These are phyloP conservation scores for Hecatera dysodea DNA, from an alignment of 2,888 invertebrate genomes.

Conservation along the genomic window DNA sequence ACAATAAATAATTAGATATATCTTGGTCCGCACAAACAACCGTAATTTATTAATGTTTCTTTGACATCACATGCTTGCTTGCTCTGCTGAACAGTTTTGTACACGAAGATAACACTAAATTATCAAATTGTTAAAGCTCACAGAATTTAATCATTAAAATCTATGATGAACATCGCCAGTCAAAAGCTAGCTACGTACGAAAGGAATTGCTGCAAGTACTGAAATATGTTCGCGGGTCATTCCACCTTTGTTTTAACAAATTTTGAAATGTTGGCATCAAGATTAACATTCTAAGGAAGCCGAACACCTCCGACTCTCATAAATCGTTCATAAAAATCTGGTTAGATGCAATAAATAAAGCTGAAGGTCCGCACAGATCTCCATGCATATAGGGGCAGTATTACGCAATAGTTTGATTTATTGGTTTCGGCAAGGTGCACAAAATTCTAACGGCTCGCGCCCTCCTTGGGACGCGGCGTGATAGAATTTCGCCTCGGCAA, in stretches of 20 bases:
- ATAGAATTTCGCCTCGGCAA: constrained; percentile 86
- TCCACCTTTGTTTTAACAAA: constrained; percentile 62
- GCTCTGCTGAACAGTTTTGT: constrained; percentile 43
- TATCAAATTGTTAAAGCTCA: constrained; percentile 34
- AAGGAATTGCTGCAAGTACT: constrained; percentile 10
- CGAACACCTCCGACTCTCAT: constrained; percentile 71
- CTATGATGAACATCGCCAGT: constrained; percentile 26
- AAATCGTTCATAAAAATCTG: constrained; percentile 86
- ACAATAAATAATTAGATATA: constrained; percentile 76
- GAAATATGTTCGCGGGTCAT: constrained; percentile 52
- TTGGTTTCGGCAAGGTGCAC: constrained; percentile 89
- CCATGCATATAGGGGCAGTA: constrained; percentile 88
- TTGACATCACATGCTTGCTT: constrained; percentile 54
- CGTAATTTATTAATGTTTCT: constrained; percentile 65
- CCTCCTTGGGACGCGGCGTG: constrained; percentile 79
- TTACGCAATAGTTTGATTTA: constrained; percentile 90
- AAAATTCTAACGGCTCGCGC: constrained; percentile 82
- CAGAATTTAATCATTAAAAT: constrained; percentile 27
- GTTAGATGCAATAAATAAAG: constrained; percentile 87
- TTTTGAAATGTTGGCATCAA: constrained; percentile 65
- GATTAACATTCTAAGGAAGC: constrained; percentile 70
- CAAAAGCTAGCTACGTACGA: not conserved
- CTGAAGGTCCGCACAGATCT: constrained; percentile 79
- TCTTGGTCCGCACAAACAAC: constrained; percentile 61
- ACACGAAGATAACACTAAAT: constrained; percentile 35